Conservation (phyloP, 2,888 invertebrate genomes). For the Dasypogon diadema region DNA sequence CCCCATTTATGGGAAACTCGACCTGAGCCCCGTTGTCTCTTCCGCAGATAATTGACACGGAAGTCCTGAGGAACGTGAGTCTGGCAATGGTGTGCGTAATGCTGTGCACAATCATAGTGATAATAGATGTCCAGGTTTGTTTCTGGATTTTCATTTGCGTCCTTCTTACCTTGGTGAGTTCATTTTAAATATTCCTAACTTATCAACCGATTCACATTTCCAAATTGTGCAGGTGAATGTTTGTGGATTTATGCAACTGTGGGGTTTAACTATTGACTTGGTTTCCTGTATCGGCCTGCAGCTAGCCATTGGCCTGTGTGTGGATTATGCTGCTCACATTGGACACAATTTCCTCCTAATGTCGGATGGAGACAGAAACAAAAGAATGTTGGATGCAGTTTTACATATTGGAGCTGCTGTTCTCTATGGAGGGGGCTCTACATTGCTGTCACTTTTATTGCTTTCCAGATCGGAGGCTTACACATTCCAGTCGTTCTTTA, state of each 20-base stretch:
- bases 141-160: slow-evolving; percentile 84
- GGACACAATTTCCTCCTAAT: slow-evolving; percentile 83
- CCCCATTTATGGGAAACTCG: background rate
- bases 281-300: slow-evolving; percentile 85
- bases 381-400: slow-evolving; percentile 75
- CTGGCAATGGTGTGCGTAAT: slow-evolving; percentile 83
- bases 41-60: slow-evolving; percentile 76
- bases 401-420: slow-evolving; percentile 82
- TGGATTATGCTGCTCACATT: slow-evolving; percentile 86
- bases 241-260: slow-evolving; percentile 82
- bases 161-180: slow-evolving; percentile 75
- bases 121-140: slow-evolving; percentile 82
- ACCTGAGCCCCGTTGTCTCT: slow-evolving; percentile 55
- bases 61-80: slow-evolving; percentile 81
- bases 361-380: slow-evolving; percentile 70
- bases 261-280: slow-evolving; percentile 86
- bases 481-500: slow-evolving; percentile 81
- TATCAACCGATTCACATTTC: background rate
- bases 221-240: slow-evolving; percentile 71
- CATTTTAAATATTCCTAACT: background rate
- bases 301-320: slow-evolving; percentile 83
- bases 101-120: slow-evolving; percentile 80
- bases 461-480: slow-evolving; percentile 80
- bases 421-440: slow-evolving; percentile 82
- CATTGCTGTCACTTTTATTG: slow-evolving; percentile 78